Percentiles rank a stretch among this genome's conserved stretches.
These are phyloP conservation scores for Proales similis DNA, from an alignment of 1,140 invertebrate genomes.

Conservation along the genomic window DNA sequence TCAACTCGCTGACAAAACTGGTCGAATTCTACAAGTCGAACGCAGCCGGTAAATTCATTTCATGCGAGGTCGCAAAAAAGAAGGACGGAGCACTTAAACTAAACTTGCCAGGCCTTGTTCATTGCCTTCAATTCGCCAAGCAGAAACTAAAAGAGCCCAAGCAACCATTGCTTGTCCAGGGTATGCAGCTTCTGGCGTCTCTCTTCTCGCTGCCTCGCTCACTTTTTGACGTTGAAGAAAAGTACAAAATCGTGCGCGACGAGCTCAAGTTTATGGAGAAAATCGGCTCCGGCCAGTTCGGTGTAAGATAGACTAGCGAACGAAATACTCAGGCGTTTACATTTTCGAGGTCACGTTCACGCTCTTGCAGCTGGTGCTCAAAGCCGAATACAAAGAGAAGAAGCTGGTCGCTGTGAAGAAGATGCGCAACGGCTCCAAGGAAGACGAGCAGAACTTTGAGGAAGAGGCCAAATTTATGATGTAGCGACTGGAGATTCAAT, in stretches of 20 bases:
- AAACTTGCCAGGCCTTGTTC: too few species aligned
- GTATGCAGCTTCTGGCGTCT: too few species aligned
- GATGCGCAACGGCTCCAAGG: conserved; percentile 24
- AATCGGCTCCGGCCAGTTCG: conserved; percentile 35
- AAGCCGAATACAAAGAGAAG: conserved; percentile 33
- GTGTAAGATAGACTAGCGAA: too few species aligned
- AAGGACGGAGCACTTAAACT: too few species aligned
- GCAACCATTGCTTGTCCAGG: too few species aligned
- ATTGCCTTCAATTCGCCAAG: too few species aligned
- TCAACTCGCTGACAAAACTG: neutral
- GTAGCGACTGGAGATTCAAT: neutral
- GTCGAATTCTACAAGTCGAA: conserved; percentile 34
- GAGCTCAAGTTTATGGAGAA: conserved; percentile 34
- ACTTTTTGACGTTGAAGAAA: neutral
- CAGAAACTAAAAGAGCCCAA: too few species aligned
- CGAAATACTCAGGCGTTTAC: too few species aligned
- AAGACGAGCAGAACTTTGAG: conserved; percentile 36
- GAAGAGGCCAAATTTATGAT: conserved; percentile 37
- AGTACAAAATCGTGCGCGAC: conserved; percentile 4
- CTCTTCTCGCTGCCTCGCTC: too few species aligned
- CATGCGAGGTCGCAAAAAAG: too few species aligned
- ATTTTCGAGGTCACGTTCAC: too few species aligned
- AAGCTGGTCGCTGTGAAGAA: conserved; percentile 34
- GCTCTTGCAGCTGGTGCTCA: too few species aligned
- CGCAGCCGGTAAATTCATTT: neutral